Evolutionary conservation across 2,888 invertebrate genomes (phyloP).

Genomic region (Calephelis perditalis): DNA sequence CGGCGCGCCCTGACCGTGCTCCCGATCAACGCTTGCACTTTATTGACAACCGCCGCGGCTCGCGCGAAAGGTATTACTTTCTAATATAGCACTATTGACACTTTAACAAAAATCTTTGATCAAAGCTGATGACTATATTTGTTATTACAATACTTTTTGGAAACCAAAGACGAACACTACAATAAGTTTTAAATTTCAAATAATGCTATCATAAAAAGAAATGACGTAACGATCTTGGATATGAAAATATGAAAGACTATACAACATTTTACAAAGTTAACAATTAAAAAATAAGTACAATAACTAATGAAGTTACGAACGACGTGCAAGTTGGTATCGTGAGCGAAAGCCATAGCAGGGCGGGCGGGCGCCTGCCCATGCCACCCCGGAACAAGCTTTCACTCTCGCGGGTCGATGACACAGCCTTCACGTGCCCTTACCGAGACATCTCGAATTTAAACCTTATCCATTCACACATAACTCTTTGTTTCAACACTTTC

Average conservation of each 20-base stretch:
- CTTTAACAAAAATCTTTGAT: too few species aligned
- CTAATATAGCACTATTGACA: conserved; percentile 15
- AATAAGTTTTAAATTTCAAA: background rate
- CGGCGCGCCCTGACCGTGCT: conserved; percentile 64
- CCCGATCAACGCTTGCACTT: conserved; percentile 44
- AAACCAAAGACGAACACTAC: too few species aligned
- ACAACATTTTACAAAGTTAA: background rate
- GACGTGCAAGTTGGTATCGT: conserved; percentile 58
- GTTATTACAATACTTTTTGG: too few species aligned
- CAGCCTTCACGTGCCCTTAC: conserved; percentile 63
- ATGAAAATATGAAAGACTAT: too few species aligned
- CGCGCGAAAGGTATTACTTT: conserved; percentile 23
- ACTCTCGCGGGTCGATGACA: conserved; percentile 75
- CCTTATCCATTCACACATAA: conserved; percentile 19
- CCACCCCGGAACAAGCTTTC: conserved; percentile 73
- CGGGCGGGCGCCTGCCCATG: conserved; percentile 50
- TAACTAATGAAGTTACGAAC: conserved; percentile 55
- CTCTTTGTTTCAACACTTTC: conserved; percentile 22
- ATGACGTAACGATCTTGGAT: too few species aligned
- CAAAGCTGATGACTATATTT: too few species aligned
- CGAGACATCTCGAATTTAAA: conserved; percentile 28
- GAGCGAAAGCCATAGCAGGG: conserved; percentile 70
- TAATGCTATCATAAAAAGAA: background rate
- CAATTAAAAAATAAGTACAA: conserved; percentile 15
- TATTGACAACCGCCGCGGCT: conserved; percentile 38